Base-by-base conservation (phyloP, 2,113 vertebrate species). In the Pseudonaja textilis region DNA sequence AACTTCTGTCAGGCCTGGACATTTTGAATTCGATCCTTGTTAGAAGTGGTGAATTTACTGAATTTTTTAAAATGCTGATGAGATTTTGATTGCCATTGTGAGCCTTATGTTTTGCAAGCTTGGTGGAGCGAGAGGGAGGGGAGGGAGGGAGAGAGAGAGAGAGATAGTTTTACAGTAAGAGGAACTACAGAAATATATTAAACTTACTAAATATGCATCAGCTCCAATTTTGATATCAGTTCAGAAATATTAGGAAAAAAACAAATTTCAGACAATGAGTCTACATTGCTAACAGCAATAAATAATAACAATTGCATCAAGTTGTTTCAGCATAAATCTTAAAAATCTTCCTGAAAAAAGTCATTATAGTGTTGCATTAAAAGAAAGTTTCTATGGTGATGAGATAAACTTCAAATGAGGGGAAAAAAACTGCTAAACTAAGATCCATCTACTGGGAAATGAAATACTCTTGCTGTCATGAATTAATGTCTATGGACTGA, bases 341-440 rank as follows among this genome's bases (percentile, higher is more conserved):
- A 93, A 92, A 86, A n/a, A n/a, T 39, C 7, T 4, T 25, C 26
- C 45, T 61, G 42, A 59, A 86, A 39, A n/a, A 90, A n/a, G 59
- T 89, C 57, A 89, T 26, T 92, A 85, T 12, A 92, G 1, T 47
- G 42, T 47, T 90, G 26, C 74, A 93, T 89, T 81, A 20, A 9
- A 81, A 92, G 69, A 57, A 92, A 89, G 29, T 52, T 85, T 89
- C 74, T 42, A 20, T 59, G 18, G 7, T 85, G 42, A 45, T 85
- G 88, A 93, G 54, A 93, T 90, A 22, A 61, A 85, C 42, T 12
- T 90, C 85, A 86, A 86, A 89, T 61, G n/a, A 90, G 88, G 88
- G 8, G 29, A 39, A 87, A 89, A 85, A 54, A 45, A 45, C 45
- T 89, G 61, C 88, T 90, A 39, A 90, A 54, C 54, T 61, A 52